These are phyloP conservation scores for Taxidea taxus DNA, from an alignment of 2,113 vertebrate species.

Conservation along the genomic window DNA sequence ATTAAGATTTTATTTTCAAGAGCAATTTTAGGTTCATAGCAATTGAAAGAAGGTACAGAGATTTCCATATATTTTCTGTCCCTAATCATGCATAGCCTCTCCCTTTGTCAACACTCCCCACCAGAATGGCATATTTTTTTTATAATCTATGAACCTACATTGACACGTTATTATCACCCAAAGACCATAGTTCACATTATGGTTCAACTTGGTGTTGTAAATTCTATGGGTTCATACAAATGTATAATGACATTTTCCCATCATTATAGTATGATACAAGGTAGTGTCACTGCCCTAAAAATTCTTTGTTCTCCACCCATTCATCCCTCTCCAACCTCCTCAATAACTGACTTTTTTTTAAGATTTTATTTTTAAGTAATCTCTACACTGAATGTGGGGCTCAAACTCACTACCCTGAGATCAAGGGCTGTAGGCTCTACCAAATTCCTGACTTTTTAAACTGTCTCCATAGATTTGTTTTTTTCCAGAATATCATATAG, in stretches of 20 bases:
- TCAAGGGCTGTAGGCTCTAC: not conserved
- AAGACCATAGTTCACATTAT: not conserved
- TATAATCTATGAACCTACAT: not conserved
- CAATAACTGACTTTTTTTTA: not conserved
- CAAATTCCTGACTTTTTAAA: not conserved
- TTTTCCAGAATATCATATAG: not conserved
- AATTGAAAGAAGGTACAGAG: not conserved
- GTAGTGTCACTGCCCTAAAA: not conserved
- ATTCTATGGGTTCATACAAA: not conserved
- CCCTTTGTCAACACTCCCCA: not conserved
- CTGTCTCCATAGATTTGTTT: not conserved
- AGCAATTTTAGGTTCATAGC: not conserved
- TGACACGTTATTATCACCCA: not conserved
- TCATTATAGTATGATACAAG: not conserved
- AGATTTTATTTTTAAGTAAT: not conserved
- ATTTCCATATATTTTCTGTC: not conserved
- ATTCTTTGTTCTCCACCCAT: not conserved
- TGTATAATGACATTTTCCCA: not conserved
- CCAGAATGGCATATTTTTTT: not conserved
- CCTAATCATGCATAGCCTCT: not conserved
- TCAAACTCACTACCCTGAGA: not conserved
- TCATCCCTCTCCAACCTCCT: not conserved
- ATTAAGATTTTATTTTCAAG: not conserved
- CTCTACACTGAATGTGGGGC: not conserved
- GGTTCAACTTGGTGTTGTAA: not conserved